A percentile compares a stretch with the other conserved stretches of the same genome.
phyloP scores from a whole-genome alignment of 2,797 vertebrate genomes.

The Rhinatrema bivittatum region DNA sequence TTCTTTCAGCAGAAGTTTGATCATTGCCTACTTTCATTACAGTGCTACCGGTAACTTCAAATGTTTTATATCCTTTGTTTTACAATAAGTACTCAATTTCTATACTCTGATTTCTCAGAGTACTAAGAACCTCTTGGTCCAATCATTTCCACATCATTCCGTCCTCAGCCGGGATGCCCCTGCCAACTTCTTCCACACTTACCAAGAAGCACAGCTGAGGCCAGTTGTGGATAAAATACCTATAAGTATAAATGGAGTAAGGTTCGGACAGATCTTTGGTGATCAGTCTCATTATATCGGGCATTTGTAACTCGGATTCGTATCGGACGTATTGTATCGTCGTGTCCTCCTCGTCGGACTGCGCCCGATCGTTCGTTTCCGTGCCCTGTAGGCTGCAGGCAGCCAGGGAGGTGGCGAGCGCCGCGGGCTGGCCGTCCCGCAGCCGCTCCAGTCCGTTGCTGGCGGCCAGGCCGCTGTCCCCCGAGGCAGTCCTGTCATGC shows the following conservation, averaged over 20 bases:
- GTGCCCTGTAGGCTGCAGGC: slow-evolving; percentile 55
- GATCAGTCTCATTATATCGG: slow-evolving; percentile 99
- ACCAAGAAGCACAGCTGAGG: slow-evolving; percentile 99
- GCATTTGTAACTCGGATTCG: slow-evolving; percentile 96
- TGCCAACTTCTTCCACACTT: slow-evolving; percentile 69
- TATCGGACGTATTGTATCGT: slow-evolving; percentile 93
- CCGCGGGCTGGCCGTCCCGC: slow-evolving; percentile 37
- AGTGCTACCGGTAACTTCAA: no score
- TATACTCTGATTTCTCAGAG: no score
- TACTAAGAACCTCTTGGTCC: no score
- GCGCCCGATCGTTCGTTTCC: slow-evolving; percentile 35
- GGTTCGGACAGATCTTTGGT: slow-evolving; percentile 99
- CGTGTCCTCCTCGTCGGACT: slow-evolving; percentile 54
- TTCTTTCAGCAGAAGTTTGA: no score
- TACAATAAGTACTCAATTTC: no score
- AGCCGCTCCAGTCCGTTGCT: slow-evolving; percentile 45
- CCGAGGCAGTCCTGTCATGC: slow-evolving; percentile 27
- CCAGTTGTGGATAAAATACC: slow-evolving; percentile 99
- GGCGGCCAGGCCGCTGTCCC: slow-evolving; percentile 54
- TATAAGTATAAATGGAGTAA: slow-evolving; percentile 99
- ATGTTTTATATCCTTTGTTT: no score
- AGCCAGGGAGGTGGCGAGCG: slow-evolving; percentile 50
- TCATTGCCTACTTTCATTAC: no score
- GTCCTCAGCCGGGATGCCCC: no score
- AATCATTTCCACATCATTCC: no score